Base-by-base conservation (phyloP, 2,113 vertebrate species). In the Elgaria multicarinata region DNA sequence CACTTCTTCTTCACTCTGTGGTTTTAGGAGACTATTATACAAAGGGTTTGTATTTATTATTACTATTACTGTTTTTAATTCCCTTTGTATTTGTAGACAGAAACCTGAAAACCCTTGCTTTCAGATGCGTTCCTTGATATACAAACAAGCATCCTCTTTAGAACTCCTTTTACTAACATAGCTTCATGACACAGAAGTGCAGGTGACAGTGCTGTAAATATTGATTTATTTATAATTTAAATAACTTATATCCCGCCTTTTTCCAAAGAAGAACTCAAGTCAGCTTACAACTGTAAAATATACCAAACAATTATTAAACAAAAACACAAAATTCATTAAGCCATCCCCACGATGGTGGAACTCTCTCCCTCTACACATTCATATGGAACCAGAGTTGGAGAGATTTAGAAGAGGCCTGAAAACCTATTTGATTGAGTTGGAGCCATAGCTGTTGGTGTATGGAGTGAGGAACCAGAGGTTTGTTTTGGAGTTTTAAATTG, bases 21-120 rank as follows among this genome's bases (percentile, higher is more conserved):
- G 89, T 92, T 93, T 94, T 85, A 91, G 39, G 20, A 31, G 55
- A 4, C 24, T 31, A 46, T 81, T 74, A 13, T 46, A 75, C 39
- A 62, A 55, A 83, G 33, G 7, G 71, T 36, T 74, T 64, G 53
- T 26, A 26, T 50, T 18, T 22, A 2, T 66, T 26, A 26, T 2
- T 90, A 0, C 85, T 76, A 90, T 39, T 58, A 3, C 1, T 44
- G 36, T 91, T 28, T 18, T 93, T 94, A 31, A 90, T 93, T 92
- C 69, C 88, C 42, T 66, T 92, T 94, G 92, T 93, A 62, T 88
- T 82, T 90, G 44, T 69, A 87, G 89, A 39, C 5, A 0, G 86
- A 80, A 84, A 88, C 91, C 92, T 67, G 93, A 94, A 94, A 83
- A 58, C 69, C 28, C 50, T 90, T 77, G 16, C 81, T 85, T 91